Conservation (phyloP, 2,888 invertebrate species). For the Slavum lentiscoides region DNA sequence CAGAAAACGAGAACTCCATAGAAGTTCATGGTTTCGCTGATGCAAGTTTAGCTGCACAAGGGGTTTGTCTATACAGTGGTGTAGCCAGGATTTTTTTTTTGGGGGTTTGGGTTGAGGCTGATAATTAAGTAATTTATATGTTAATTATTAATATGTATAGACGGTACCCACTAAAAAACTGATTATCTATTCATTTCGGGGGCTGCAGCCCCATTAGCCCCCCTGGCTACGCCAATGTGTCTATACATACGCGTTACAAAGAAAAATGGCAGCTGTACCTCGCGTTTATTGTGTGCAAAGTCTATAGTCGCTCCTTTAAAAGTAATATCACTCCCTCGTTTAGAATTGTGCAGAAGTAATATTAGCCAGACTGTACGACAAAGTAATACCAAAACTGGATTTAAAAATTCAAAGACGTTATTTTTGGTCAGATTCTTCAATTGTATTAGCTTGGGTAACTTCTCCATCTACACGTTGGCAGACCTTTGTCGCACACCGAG, state of each 20-base stretch:
- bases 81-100: too few species aligned
- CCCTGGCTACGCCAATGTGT: too few species aligned
- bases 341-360: background rate
- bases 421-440: background rate
- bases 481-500: background rate
- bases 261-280: background rate
- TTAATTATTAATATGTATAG: too few species aligned
- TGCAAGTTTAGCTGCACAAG: background rate
- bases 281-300: background rate
- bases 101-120: too few species aligned
- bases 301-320: background rate
- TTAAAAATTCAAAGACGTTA: too few species aligned
- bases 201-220: too few species aligned
- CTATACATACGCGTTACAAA: background rate
- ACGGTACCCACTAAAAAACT: too few species aligned
- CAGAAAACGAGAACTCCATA: background rate
- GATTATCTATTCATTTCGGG: too few species aligned
- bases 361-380: background rate
- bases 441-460: background rate
- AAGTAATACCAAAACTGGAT: background rate
- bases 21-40: background rate
- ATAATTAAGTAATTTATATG: too few species aligned
- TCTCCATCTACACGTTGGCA: background rate
- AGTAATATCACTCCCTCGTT: background rate
- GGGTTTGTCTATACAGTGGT: slow-evolving; percentile 17